phyloP scores from a whole-genome alignment of 2,888 invertebrate genomes.

The Eucera pruinosa region DNA sequence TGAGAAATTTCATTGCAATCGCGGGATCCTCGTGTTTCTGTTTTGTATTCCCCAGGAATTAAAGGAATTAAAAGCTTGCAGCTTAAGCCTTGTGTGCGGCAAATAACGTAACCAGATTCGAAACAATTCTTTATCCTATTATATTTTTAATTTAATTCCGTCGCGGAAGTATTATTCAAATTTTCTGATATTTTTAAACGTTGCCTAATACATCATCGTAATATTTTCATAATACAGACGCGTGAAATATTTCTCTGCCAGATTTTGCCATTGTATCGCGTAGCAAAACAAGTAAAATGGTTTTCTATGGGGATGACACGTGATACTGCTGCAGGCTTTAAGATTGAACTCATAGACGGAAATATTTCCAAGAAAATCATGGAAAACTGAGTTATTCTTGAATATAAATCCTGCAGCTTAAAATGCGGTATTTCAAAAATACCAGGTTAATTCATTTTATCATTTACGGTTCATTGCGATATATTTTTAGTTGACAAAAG shows the following conservation, averaged over 20 bases:
- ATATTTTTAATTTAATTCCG: background rate
- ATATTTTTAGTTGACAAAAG: too few species aligned
- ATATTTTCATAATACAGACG: background rate
- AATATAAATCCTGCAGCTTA: background rate
- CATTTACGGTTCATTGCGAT: too few species aligned
- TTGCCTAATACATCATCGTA: background rate
- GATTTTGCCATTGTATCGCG: background rate
- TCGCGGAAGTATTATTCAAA: background rate
- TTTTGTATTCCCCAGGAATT: too few species aligned
- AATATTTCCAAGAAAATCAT: background rate
- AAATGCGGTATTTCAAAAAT: too few species aligned
- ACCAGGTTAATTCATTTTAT: too few species aligned
- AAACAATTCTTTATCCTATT: too few species aligned
- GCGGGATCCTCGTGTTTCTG: too few species aligned
- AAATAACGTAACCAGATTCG: too few species aligned
- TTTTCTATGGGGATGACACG: background rate
- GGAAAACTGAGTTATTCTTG: background rate
- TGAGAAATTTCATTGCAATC: too few species aligned
- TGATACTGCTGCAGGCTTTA: background rate
- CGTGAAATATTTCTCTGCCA: background rate
- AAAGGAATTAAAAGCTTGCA: too few species aligned
- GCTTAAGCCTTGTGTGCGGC: too few species aligned
- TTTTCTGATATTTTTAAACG: background rate
- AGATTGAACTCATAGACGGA: background rate
- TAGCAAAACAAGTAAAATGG: background rate